phyloP scores from a whole-genome alignment of 2,113 vertebrate genomes.

The Oryzias melastigma region DNA sequence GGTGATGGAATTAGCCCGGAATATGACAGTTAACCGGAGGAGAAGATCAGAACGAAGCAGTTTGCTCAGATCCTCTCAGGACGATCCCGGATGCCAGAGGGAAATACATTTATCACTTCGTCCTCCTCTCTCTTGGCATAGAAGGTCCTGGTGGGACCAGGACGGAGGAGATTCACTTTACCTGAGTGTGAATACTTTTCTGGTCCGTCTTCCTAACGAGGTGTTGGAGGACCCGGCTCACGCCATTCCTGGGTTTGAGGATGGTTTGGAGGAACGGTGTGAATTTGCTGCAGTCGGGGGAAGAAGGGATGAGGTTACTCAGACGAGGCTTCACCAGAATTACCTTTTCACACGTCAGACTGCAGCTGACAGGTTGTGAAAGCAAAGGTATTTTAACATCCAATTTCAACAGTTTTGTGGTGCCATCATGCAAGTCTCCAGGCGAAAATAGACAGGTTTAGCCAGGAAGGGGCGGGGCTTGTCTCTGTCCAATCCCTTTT shows the following conservation, averaged over 20 bases:
- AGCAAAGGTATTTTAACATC: conserved; percentile 66
- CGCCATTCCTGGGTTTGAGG: conserved; percentile 17
- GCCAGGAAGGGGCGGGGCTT: conserved; percentile 2
- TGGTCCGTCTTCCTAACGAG: conserved; percentile 30
- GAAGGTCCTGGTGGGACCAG: conserved; percentile 3
- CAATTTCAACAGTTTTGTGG: conserved; percentile 63
- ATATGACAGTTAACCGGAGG: too few relatives aligned
- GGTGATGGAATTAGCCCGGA: too few relatives aligned
- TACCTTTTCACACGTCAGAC: conserved; percentile 71
- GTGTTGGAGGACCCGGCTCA: conserved; percentile 31
- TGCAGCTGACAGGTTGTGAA: conserved; percentile 67
- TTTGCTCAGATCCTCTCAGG: conserved; percentile 3
- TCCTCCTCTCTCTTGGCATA: background rate
- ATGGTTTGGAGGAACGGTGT: conserved; percentile 35
- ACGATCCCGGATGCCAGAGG: conserved; percentile 5
- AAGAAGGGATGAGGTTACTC: background rate
- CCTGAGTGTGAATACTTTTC: conserved; percentile 8
- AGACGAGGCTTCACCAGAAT: conserved; percentile 40
- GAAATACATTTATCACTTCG: conserved; percentile 39
- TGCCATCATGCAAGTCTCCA: conserved; percentile 39
- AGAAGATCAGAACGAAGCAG: background rate
- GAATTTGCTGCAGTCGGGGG: conserved; percentile 24
- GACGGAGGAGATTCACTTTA: conserved; percentile 13
- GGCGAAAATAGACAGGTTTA: conserved; percentile 55
- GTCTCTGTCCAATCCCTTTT: too few relatives aligned